Evolutionary conservation across 2,888 invertebrate species (phyloP), one percentile per base, ranked within the genome.

Genomic region (Drosophila mimica): DNA sequence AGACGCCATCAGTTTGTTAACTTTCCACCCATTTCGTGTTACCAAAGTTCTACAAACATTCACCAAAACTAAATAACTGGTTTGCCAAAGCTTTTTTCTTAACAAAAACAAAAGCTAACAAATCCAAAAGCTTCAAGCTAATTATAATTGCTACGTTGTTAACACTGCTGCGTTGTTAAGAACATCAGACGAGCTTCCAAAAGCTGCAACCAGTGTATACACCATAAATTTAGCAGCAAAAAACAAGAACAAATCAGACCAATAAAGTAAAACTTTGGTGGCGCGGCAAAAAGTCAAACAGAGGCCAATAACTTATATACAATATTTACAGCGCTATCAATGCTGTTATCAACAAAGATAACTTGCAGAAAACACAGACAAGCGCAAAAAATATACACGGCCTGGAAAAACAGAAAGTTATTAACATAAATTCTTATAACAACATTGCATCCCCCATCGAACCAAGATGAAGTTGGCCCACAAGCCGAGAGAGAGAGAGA

Each of bases 401-500:
- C 7, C 61, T 53, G 59, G 9, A 68, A 66, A 51, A 64, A 59
- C 69, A 62, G 66, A 87, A 90, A 87, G 86, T 87, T 88, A 87
- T 87, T 87, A 87, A 86, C 87, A 87, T 87, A 90, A 87, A 87
- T 87, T 87, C 86, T 74, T 83, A 71, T 80, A 70, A 73, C 68
- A 81, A 83, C 73, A 74, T 56, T 76, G 81, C 71, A 76, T 49
- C 79, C 76, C 71, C 62, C 71, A 79, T 75, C 57, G 71, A 75
- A 80, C 61, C 73, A 74, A 64, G 63, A 25, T 46, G 46, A 77
- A 77, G 63, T 77, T 79, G 59, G 30, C 48, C 70, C 61, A 43
- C 25, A 54, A 54, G 36, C 46, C 2, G 3, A 25, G 25, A 25
- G 25, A 25, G 3, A 25, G 25, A 25, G 25, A 25, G 25, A 25